Evolutionary conservation across 2,797 vertebrate genomes (phyloP).

Genomic region (Oceanodroma leucorhoa): DNA sequence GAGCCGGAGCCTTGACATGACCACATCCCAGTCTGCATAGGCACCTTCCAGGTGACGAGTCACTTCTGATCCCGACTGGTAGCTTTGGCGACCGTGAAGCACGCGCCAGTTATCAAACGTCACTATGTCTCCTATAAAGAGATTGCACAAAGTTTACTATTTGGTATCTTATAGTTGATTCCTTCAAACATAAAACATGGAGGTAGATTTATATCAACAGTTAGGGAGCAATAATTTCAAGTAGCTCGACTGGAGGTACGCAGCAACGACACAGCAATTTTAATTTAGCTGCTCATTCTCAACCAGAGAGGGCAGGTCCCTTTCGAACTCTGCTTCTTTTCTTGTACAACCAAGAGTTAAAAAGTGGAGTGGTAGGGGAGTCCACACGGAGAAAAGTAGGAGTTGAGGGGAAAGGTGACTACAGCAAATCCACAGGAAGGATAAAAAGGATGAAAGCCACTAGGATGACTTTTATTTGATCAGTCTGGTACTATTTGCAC

Average conservation of each 20-base stretch:
- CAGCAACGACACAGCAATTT: not conserved
- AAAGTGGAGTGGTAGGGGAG: not conserved
- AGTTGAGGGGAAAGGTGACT: not conserved
- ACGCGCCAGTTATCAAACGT: conserved; percentile 95
- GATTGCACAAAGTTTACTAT: not conserved
- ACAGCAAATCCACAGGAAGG: not conserved
- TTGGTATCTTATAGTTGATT: fast-evolving
- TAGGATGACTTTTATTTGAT: not conserved
- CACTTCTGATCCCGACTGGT: conserved; percentile 57
- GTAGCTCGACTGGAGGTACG: not conserved
- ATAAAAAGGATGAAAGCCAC: not conserved
- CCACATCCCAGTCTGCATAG: conserved; percentile 94
- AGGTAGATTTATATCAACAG: not conserved
- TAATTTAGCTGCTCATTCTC: not conserved
- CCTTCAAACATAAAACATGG: not conserved
- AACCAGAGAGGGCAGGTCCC: not conserved
- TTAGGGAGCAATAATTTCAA: not conserved
- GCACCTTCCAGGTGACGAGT: conserved; percentile 89
- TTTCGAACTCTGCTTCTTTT: not conserved
- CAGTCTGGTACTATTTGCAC: not conserved
- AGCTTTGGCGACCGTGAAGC: conserved; percentile 85
- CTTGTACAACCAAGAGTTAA: not conserved
- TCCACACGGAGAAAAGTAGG: not conserved
- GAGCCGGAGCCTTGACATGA: conserved; percentile 89
- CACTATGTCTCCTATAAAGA: conserved; percentile 83